A percentile compares a stretch with the other conserved stretches of the same genome.
These are phyloP conservation scores for Ctenicera cuprea DNA, from an alignment of 2,888 invertebrate genomes.

Conservation along the genomic window DNA sequence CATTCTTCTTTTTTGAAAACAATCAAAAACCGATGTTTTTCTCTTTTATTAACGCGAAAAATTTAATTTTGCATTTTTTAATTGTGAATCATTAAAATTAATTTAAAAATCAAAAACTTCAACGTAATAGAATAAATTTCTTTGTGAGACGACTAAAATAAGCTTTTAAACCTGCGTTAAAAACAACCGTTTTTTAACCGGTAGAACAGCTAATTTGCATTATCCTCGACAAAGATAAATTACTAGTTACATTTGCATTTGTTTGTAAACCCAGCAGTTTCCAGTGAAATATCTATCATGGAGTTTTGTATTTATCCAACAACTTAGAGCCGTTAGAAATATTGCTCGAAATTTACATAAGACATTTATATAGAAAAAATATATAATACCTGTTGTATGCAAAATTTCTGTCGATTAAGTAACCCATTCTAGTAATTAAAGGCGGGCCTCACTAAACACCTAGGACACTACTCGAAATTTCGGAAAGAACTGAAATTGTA, in stretches of 20 bases:
- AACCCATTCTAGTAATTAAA: conserved; percentile 57
- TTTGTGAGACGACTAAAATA: neutral
- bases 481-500: conserved; percentile 44
- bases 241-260: conserved; percentile 42
- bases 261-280: conserved; percentile 30
- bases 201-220: conserved; percentile 40
- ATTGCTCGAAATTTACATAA: conserved; percentile 1
- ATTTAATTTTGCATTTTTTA: no score
- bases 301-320: neutral
- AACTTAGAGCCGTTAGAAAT: conserved; percentile 26
- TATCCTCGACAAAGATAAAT: conserved; percentile 45
- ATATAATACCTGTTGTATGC: conserved; percentile 57
- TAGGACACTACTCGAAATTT: conserved; percentile 37
- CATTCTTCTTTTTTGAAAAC: no score
- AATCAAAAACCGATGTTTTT: no score
- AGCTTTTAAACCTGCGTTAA: conserved; percentile 11
- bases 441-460: conserved; percentile 49
- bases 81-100: no score
- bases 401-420: conserved; percentile 56
- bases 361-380: conserved; percentile 13
- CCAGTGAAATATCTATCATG: conserved; percentile 16
- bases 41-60: no score
- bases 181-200: conserved; percentile 37
- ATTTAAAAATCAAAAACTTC: no score
- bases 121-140: no score